Evolutionary conservation across 2,888 invertebrate genomes (phyloP).

Genomic region (Aleiodes testaceus): DNA sequence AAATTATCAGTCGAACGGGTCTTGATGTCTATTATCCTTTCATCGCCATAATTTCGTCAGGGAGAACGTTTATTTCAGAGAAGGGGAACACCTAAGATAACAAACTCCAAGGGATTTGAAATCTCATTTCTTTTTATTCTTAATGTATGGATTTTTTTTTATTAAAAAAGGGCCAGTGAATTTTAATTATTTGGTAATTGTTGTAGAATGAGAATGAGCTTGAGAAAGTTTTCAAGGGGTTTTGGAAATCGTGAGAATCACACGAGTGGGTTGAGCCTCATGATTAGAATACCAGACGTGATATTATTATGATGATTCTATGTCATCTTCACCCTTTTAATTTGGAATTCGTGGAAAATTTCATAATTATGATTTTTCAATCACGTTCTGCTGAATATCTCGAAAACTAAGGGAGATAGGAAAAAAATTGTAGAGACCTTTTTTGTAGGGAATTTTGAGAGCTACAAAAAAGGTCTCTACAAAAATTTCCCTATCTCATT

Average conservation of each 20-base stretch:
- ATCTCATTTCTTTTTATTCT: no score
- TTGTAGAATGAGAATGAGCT: neutral
- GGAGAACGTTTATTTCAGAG: neutral
- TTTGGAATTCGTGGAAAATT: no score
- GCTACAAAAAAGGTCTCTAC: no score
- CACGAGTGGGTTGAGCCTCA: neutral
- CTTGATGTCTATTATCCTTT: constrained; percentile 15
- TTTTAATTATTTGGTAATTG: neutral
- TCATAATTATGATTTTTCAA: no score
- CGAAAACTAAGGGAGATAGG: no score
- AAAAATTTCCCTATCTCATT: no score
- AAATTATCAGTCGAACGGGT: neutral
- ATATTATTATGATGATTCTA: neutral
- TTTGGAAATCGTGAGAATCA: constrained; percentile 28
- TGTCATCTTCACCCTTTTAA: no score
- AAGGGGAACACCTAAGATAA: constrained; percentile 13
- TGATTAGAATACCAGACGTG: constrained; percentile 45
- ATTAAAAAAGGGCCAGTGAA: no score
- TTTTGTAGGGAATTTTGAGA: no score
- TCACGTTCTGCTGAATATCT: no score
- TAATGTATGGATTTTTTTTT: no score
- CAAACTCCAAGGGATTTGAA: neutral
- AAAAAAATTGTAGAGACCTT: no score
- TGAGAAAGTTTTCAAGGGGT: constrained; percentile 28
- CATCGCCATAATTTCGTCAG: constrained; percentile 7